phyloP scores from a whole-genome alignment of 2,113 vertebrate species.

The Lates calcarifer region DNA sequence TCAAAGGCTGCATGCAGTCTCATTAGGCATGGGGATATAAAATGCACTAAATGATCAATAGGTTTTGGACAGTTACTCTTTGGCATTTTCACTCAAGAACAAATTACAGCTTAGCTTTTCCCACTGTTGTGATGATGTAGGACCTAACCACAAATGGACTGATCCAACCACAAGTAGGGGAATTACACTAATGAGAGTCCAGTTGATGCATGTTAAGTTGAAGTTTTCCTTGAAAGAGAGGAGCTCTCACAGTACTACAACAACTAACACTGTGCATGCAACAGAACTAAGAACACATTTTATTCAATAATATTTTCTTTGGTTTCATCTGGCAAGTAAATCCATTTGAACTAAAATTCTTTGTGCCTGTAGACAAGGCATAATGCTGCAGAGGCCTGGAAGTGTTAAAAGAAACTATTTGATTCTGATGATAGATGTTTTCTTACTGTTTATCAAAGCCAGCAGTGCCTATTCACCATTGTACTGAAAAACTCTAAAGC shows the following conservation, averaged over 20 bases:
- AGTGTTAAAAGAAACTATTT: background rate
- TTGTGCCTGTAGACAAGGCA: background rate
- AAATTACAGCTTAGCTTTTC: conserved; percentile 28
- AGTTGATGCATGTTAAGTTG: background rate
- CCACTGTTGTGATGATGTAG: conserved; percentile 11
- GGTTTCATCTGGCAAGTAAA: background rate
- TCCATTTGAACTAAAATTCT: background rate
- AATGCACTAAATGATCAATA: conserved; percentile 21
- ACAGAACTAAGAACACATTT: conserved; percentile 8
- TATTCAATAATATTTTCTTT: background rate
- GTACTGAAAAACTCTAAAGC: background rate
- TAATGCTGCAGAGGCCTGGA: background rate
- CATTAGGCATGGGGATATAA: background rate
- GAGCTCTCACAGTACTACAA: background rate
- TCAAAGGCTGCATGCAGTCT: background rate
- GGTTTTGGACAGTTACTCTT: conserved; percentile 26
- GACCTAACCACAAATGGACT: conserved; percentile 14
- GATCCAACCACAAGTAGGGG: conserved; percentile 11
- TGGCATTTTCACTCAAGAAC: conserved; percentile 28
- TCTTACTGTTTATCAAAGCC: background rate
- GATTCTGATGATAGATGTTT: background rate
- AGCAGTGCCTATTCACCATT: background rate
- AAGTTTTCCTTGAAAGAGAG: no score
- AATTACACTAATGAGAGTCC: conserved; percentile 5
- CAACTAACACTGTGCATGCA: background rate